Base-by-base conservation (phyloP, 2,888 invertebrate species). In the Diploptera punctata region DNA sequence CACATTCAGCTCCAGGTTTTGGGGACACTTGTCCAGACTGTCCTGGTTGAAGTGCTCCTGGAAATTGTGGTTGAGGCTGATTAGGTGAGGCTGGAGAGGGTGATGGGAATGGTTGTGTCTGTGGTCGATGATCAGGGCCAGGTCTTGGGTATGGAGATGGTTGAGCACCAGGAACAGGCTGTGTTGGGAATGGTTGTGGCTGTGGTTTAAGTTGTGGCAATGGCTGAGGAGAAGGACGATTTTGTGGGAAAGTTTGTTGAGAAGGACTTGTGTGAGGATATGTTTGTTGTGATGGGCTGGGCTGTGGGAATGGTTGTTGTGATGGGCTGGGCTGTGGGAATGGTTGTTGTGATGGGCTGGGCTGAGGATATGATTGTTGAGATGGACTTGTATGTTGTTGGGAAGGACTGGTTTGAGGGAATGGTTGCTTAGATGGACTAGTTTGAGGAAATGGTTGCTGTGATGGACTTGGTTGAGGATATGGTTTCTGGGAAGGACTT, bases 1-100 rank as follows among this genome's bases (percentile, higher is more conserved):
- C 84, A 72, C 84, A 84, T 61, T 79, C 78, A 60, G 1, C 26
- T n/a, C 69, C 71, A 26, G 69, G 54, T 43, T 47, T 24, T 1
- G 38, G 19, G 7, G 44, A 13, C 24, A 21, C 13, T 49, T 31
- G 65, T 44, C 67, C 33, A 7, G 33, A 16, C 16, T 26, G 57
- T 26, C 54, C 54, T 18, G 49, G 49, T 19, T 49, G 49, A 49
- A 21, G 47, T 19, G 2, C 7, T n/a, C 21, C 16, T 57, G 73
- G 10, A 79, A 76, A 9, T 77, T 76, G 21, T 78, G 78, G 0
- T 77, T 73, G 5, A 73, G 74, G 21, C 80, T 79, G 29, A 77
- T 72, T 24, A 18, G 29, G 21, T 19, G 24, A 33, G n/a, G 18
- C 18, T 10, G 47, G 5, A 9, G 38, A 13, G 38, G 38, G 19